Evolutionary conservation across 1,140 invertebrate genomes (phyloP), one percentile per base, ranked within the genome.

Genomic region (Trialeurodes vaporariorum): DNA sequence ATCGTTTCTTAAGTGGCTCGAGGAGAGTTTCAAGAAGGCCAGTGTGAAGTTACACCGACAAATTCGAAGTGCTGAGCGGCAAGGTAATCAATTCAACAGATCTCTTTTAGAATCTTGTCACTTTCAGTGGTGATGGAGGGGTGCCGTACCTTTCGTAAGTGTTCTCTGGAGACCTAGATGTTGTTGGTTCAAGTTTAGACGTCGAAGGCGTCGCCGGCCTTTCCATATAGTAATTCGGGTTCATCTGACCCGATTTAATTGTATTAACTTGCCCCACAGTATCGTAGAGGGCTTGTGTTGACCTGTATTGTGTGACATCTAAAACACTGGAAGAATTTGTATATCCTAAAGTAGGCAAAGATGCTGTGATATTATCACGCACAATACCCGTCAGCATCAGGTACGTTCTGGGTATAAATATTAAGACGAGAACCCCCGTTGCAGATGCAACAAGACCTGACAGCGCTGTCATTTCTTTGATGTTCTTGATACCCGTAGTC

Each of bases 331-430:
- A 65, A 24, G 68, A 69, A 60, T 73, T 70, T 21, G 67, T 64
- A 34, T 59, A 63, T 12, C 59, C 71, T n/a, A 71, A 66, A 27
- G 72, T 71, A 2, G 73, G 75, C 12, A 75, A 63, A 1, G 72
- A 70, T 27, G 70, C 72, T 24, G 69, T 74, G 22, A 73, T 70
- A 63, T 78, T 80, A 2, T 78, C 76, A 0, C 75, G 72, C 12
- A 76, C 72, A 0, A 77, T 68, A 34, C 79, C 76, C 0, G 75
- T 78, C 0, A 82, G 74, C 77, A 86, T 85, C 66, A 81, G 80
- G 70, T 84, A 84, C 0, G 84, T 80, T 66, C 83, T 79, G 2
- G 84, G 84, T 65, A 85, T 78, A 34, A 84, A 81, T 0, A 86
- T 76, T 2, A 81, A 78, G 1, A 83, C 70, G 22, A 86, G 77